Evolutionary conservation across 2,797 vertebrate species (phyloP), one percentile per base, ranked within the genome.

Genomic region (Sebastes trivittatus): DNA sequence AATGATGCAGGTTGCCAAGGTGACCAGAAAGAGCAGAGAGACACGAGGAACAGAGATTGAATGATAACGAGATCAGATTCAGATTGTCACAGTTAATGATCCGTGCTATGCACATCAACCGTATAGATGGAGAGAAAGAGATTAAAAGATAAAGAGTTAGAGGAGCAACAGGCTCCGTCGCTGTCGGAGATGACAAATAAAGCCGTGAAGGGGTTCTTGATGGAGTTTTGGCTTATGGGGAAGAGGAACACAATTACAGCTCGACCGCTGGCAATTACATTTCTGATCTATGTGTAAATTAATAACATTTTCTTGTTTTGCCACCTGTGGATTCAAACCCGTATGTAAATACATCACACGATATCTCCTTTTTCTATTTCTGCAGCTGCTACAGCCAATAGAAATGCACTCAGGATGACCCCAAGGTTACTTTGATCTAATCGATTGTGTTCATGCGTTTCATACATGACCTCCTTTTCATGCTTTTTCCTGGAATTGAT

Each of bases 1-100:
- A 91, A 93, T 92, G 88, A 94, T 88, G 85, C 82, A 81, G 86
- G 95, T 95, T 96, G 92, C 94, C 92, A 93, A 83, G 94, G 95
- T 90, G 89, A 96, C 90, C 72, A 79, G 46, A 66, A 85, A 82
- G 84, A 82, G 82, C 75, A 79, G 80, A 74, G 81, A 89, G 84
- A 81, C 89, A 90, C 10, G 11, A 78, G 78, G 83, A 90, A 85
- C 87, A 84, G 87, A 92, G 92, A 95, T 77, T 84, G 88, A 92
- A 87, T 86, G 88, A 95, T 93, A 91, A 93, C 88, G 69, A 88
- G 91, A 94, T 92, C 76, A 27, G 89, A 87, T 79, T 91, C 78
- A 79, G 88, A 90, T 87, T 73, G 88, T 80, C 76, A 81, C 77
- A 16, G 84, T 86, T 89, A 89, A 92, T 87, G 90, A 91, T 82